Percentiles rank a stretch among this genome's conserved stretches.
These are phyloP conservation scores for Esox lucius DNA, from an alignment of 2,797 vertebrate species.

Conservation along the genomic window DNA sequence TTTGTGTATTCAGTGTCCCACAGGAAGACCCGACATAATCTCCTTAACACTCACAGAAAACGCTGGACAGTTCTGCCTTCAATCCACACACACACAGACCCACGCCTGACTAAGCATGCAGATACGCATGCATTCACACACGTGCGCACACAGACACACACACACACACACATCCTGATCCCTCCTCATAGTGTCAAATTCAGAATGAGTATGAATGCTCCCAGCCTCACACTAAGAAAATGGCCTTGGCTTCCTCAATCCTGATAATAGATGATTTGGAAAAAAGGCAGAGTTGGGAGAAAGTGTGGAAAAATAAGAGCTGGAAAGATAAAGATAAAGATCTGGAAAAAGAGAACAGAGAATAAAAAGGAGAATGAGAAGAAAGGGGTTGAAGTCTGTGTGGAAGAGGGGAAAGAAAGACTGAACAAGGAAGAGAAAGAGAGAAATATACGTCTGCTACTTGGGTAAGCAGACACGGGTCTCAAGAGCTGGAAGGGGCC, in stretches of 20 bases:
- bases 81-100: too few relatives aligned
- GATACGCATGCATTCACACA: too few relatives aligned
- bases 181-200: slow-evolving; percentile 12
- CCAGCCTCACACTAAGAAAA: slow-evolving; percentile 24
- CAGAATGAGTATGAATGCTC: slow-evolving; percentile 16
- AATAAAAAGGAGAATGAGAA: not conserved
- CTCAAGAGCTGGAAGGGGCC: slow-evolving; percentile 8
- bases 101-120: not conserved
- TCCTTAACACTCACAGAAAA: too few relatives aligned
- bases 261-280: not conserved
- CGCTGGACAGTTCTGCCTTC: too few relatives aligned
- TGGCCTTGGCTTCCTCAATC: slow-evolving; percentile 34
- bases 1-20: slow-evolving; percentile 8
- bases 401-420: slow-evolving; percentile 1
- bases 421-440: slow-evolving; percentile 4
- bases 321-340: slow-evolving; percentile 7
- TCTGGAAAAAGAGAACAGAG: slow-evolving; percentile 2
- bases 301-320: slow-evolving; percentile 18
- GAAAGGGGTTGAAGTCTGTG: not conserved
- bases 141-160: too few relatives aligned
- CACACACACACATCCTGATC: too few relatives aligned
- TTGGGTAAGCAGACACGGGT: not conserved
- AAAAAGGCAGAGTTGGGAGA: slow-evolving; percentile 20
- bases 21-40: too few relatives aligned
- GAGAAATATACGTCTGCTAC: not conserved